Base-by-base conservation (phyloP, 2,888 invertebrate species). In the Zele albiditarsus region DNA sequence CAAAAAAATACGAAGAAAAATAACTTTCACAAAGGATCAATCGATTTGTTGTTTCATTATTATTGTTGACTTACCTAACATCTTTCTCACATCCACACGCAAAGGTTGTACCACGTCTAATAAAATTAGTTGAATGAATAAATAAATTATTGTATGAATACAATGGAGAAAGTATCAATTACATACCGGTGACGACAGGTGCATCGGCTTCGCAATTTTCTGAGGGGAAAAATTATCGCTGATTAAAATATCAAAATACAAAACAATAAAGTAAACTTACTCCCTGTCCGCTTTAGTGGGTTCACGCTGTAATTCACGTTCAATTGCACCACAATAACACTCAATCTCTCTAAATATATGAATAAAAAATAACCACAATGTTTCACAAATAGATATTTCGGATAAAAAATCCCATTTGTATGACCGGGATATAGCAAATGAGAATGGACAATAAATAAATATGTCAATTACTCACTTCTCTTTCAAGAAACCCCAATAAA, bases 401-500 rank as follows among this genome's bases (percentile, higher is more conserved):
- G n/a, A n/a, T n/a, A n/a, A n/a, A n/a, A n/a, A n/a, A n/a, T n/a
- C n/a, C n/a, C n/a, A n/a, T n/a, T n/a, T n/a, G n/a, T n/a, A n/a
- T 63, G n/a, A 66, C 38, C 16, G 33, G 69, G 74, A 67, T 72
- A 49, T 49, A 58, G 25, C 33, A 69, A 70, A 69, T 62, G 27
- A 49, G 31, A 58, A n/a, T n/a, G n/a, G n/a, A n/a, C n/a, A n/a
- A n/a, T n/a, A n/a, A 14, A 60, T 57, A 77, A 76, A 71, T 62
- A 68, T n/a, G 57, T 28, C 38, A 57, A 58, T 16, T 49, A 31
- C 80, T 82, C 69, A 87, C 87, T 76, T 82, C 62, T 87, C 84
- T 72, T 84, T 86, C 3, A 88, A 69, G 58, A 84, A 83, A 14
- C 80, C 80, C 23, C 78, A 74, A 73, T 88, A 88, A 14, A 88